Conservation (phyloP, 2,113 vertebrate species). For the Pachypanchax playfairii region DNA sequence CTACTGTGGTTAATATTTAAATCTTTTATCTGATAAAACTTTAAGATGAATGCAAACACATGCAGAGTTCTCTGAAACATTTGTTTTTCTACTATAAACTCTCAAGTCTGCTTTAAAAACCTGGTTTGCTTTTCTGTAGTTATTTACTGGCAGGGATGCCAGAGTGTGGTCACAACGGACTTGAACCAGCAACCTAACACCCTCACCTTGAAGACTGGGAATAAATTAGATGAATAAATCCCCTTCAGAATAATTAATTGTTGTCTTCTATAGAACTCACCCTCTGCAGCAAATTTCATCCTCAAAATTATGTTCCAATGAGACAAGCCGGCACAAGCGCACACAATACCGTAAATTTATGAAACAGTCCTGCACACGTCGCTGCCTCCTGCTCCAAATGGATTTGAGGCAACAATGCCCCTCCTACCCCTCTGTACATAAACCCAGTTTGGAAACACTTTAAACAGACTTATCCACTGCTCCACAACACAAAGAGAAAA, state of each 20-base stretch:
- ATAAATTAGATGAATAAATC: constrained; percentile 15
- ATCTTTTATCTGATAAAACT: background rate
- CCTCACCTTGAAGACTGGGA: constrained; percentile 21
- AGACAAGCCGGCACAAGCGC: constrained; percentile 41
- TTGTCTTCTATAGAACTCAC: constrained; percentile 19
- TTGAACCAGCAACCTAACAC: constrained; percentile 49
- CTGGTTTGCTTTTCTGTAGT: background rate
- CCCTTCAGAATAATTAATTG: constrained; percentile 35
- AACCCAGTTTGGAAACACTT: constrained; percentile 73
- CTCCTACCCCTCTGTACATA: constrained; percentile 67
- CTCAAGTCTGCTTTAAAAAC: constrained; percentile 7
- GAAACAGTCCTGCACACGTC: constrained; percentile 3
- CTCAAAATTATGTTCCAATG: constrained; percentile 47
- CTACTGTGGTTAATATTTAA: too few species aligned
- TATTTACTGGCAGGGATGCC: constrained; percentile 32
- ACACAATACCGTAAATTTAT: constrained; percentile 12
- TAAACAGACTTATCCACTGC: constrained; percentile 68
- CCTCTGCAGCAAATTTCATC: constrained; percentile 46
- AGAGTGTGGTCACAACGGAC: constrained; percentile 33
- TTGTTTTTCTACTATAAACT: background rate
- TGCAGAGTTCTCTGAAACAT: background rate
- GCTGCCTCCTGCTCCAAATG: constrained; percentile 23
- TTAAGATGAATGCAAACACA: background rate
- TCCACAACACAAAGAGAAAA: constrained; percentile 55
- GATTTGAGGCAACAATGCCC: constrained; percentile 45